Evolutionary conservation across 2,113 vertebrate species (phyloP).

Genomic region (Istiophorus platypterus): DNA sequence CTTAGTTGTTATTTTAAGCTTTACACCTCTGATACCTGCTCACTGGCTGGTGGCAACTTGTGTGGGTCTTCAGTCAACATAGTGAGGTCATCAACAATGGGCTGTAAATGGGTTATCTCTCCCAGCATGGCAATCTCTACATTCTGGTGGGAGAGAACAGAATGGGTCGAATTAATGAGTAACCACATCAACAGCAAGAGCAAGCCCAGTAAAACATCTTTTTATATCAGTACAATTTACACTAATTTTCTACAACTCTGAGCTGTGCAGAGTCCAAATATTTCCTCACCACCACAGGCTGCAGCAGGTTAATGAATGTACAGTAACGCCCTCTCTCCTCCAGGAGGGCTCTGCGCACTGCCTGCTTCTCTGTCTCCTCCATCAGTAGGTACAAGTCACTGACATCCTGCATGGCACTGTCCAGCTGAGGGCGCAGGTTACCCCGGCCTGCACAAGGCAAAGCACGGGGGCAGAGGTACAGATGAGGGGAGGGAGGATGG

Average conservation of each 20-base stretch:
- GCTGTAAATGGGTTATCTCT: slow-evolving; percentile 97
- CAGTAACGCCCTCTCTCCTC: slow-evolving; percentile 97
- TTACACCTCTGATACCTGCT: slow-evolving; percentile 87
- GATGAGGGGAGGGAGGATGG: neutral
- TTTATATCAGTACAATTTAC: neutral
- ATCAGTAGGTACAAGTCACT: slow-evolving; percentile 97
- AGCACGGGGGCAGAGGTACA: neutral
- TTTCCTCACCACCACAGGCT: slow-evolving; percentile 95
- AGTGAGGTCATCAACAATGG: slow-evolving; percentile 95
- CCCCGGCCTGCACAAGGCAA: slow-evolving; percentile 87
- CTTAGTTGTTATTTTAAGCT: neutral
- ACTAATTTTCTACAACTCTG: fast-evolving
- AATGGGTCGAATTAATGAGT: slow-evolving; percentile 5
- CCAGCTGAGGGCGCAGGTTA: slow-evolving; percentile 96
- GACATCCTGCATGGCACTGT: slow-evolving; percentile 96
- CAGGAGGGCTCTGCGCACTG: slow-evolving; percentile 93
- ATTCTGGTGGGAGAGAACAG: slow-evolving; percentile 80
- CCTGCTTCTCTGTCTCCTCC: slow-evolving; percentile 99
- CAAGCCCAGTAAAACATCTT: neutral
- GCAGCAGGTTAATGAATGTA: slow-evolving; percentile 93
- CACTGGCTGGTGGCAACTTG: slow-evolving; percentile 95
- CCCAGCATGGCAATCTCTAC: slow-evolving; percentile 97
- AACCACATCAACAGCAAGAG: neutral
- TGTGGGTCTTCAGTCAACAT: slow-evolving; percentile 94
- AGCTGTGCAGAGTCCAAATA: neutral